Conservation (phyloP, 1,140 invertebrate species). For the Frieseomelitta varia region DNA sequence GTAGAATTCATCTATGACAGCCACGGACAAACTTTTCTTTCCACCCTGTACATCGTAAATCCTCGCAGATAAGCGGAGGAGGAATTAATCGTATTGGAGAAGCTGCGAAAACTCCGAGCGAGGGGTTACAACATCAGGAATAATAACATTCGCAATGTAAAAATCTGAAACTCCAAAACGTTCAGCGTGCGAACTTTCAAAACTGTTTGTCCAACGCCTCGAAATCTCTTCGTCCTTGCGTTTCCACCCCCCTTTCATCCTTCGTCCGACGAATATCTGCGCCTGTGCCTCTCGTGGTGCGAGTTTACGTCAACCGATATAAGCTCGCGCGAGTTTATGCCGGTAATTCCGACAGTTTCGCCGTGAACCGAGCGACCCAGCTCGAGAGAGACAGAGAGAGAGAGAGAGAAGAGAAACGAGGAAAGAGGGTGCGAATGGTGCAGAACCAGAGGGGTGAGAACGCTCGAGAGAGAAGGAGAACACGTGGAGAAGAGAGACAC, state of each 20-base stretch:
- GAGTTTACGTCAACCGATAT: conserved; percentile 77
- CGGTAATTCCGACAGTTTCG: conserved; percentile 74
- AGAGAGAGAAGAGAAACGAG: neutral
- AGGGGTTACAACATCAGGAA: too few relatives aligned
- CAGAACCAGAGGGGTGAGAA: neutral
- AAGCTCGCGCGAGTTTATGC: conserved; percentile 71
- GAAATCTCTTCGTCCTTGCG: neutral
- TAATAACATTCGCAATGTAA: too few relatives aligned
- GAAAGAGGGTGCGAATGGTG: neutral
- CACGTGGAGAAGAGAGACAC: conserved; percentile 22
- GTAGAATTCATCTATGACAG: too few relatives aligned
- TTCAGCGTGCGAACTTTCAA: too few relatives aligned
- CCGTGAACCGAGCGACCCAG: conserved; percentile 55
- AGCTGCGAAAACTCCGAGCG: too few relatives aligned
- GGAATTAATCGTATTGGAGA: too few relatives aligned
- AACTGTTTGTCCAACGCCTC: neutral
- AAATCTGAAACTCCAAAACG: too few relatives aligned
- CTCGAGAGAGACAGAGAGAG: neutral
- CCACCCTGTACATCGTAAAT: too few relatives aligned
- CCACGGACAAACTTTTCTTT: too few relatives aligned
- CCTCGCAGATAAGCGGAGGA: too few relatives aligned
- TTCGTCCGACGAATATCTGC: neutral
- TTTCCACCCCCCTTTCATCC: too few relatives aligned
- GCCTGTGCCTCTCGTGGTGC: conserved; percentile 1
- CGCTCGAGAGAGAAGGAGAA: neutral